Conservation (phyloP, 2,888 invertebrate species). For the Trissolcus brochymenae region DNA sequence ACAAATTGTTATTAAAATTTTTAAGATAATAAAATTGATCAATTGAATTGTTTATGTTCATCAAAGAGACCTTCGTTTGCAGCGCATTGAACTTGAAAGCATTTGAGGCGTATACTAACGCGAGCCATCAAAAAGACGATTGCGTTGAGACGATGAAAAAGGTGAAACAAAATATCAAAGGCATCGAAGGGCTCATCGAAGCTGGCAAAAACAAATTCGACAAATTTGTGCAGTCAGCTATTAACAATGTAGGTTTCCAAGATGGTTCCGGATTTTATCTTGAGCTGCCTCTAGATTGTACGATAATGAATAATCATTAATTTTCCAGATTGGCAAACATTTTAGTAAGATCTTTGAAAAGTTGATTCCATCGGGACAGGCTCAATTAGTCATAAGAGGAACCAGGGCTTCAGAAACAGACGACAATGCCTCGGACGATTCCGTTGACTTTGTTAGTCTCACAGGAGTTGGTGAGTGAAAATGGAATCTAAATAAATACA, state of each 20-base stretch:
- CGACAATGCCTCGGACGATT: slow-evolving; percentile 81
- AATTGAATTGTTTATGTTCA: too few species aligned
- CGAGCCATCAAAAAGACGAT: slow-evolving; percentile 99
- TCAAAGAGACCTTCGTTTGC: not conserved
- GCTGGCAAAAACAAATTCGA: slow-evolving; percentile 96
- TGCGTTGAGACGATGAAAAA: slow-evolving; percentile 97
- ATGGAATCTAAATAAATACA: slow-evolving; percentile 29
- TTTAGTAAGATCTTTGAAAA: slow-evolving; percentile 99
- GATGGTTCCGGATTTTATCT: not conserved
- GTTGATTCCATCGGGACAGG: slow-evolving; percentile 95
- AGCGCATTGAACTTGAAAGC: slow-evolving; percentile 99
- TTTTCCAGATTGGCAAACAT: slow-evolving; percentile 87
- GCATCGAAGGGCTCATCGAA: slow-evolving; percentile 94
- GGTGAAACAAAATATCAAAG: slow-evolving; percentile 92
- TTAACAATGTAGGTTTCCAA: slow-evolving; percentile 84
- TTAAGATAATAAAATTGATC: too few species aligned
- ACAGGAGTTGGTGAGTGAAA: slow-evolving; percentile 74
- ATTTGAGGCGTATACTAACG: slow-evolving; percentile 98
- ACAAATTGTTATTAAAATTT: not conserved
- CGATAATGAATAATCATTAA: not conserved
- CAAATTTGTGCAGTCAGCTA: slow-evolving; percentile 99
- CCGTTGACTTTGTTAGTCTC: slow-evolving; percentile 79
- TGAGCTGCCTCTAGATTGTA: too few species aligned
- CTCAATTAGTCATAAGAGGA: slow-evolving; percentile 90
- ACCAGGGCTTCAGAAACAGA: slow-evolving; percentile 90